These are phyloP conservation scores for Chalcis sispes DNA, from an alignment of 2,888 invertebrate genomes.

Conservation along the genomic window DNA sequence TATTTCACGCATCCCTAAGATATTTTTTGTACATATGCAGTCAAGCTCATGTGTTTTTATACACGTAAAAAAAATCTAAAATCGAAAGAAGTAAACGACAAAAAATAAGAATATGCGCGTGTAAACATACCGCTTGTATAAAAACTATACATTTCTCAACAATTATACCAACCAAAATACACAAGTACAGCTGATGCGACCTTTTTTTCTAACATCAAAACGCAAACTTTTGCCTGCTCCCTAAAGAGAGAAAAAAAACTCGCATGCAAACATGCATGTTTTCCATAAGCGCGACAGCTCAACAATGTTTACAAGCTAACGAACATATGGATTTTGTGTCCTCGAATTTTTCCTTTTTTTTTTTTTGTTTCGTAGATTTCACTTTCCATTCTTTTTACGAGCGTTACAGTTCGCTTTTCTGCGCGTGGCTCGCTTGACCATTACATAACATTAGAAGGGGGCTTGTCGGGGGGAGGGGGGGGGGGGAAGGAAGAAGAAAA, in stretches of 20 bases:
- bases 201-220: conserved; percentile 28
- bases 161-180: conserved; percentile 35
- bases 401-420: conserved; percentile 4
- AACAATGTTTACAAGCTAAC: conserved; percentile 26
- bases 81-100: not conserved
- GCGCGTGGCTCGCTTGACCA: not conserved
- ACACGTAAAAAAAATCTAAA: not conserved
- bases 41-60: not conserved
- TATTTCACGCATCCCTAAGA: no score
- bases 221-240: no score
- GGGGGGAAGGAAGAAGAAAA: no score
- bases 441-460: conserved; percentile 3
- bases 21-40: no score
- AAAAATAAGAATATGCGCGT: conserved; percentile 1
- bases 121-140: no score
- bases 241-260: conserved; percentile 41
- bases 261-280: not conserved
- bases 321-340: conserved; percentile 27
- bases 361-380: conserved; percentile 2
- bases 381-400: conserved; percentile 21
- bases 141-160: no score
- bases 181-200: conserved; percentile 40
- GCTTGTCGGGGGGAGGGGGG: no score
- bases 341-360: conserved; percentile 2
- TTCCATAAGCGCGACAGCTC: no score